Percentiles rank a stretch among this genome's conserved stretches.
These are phyloP conservation scores for Acipenser oxyrinchus DNA, from an alignment of 2,797 vertebrate species.

Conservation along the genomic window DNA sequence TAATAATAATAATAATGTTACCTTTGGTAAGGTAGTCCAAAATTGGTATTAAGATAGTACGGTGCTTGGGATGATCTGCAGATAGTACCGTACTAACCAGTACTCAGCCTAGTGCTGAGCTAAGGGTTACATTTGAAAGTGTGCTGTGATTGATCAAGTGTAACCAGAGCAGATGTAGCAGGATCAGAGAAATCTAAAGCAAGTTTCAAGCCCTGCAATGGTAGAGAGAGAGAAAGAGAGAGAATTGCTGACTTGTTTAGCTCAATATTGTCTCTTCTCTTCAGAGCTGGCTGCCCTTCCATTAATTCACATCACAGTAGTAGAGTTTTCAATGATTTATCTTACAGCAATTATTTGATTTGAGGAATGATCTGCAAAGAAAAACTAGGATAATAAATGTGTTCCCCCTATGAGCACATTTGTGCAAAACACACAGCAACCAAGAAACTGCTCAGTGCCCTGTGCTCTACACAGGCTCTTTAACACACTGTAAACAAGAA, in stretches of 20 bases:
- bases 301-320: conserved; percentile 57
- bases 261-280: conserved; percentile 48
- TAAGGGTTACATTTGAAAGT: too few relatives aligned
- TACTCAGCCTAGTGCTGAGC: too few relatives aligned
- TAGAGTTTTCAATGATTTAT: conserved; percentile 61
- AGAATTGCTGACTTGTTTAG: conserved; percentile 48
- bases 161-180: too few relatives aligned
- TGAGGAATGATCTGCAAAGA: conserved; percentile 51
- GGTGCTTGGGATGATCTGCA: too few relatives aligned
- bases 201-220: not conserved
- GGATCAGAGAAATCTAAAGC: too few relatives aligned
- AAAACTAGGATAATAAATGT: conserved; percentile 53
- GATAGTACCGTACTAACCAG: too few relatives aligned
- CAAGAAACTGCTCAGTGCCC: conserved; percentile 9
- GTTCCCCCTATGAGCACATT: conserved; percentile 44
- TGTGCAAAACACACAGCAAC: conserved; percentile 32
- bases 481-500: not conserved
- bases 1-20: too few relatives aligned
- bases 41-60: too few relatives aligned
- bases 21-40: too few relatives aligned
- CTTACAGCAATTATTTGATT: conserved; percentile 57
- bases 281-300: conserved; percentile 39
- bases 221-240: not conserved
- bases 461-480: conserved; percentile 8
- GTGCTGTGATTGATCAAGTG: too few relatives aligned